Conservation (phyloP, 2,888 invertebrate genomes). For the Protonemura montana region DNA sequence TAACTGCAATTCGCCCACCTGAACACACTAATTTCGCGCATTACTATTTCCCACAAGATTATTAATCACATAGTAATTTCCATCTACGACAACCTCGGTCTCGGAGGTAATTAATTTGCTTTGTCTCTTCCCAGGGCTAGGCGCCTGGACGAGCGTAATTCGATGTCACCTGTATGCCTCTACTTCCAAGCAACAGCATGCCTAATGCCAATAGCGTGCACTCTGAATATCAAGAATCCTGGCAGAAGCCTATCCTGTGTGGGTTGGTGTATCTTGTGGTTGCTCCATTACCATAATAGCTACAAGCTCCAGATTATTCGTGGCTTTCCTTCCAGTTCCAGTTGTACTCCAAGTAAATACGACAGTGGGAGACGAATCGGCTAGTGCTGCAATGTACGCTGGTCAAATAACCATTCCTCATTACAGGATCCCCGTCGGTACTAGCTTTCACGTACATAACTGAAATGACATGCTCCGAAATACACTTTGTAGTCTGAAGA, state of each 20-base stretch:
- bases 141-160: too few species aligned
- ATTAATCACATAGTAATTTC: not conserved
- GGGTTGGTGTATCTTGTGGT: not conserved
- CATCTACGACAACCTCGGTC: not conserved
- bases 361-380: not conserved
- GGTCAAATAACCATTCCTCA: not conserved
- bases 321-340: not conserved
- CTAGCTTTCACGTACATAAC: too few species aligned
- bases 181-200: not conserved
- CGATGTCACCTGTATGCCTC: not conserved
- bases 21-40: not conserved
- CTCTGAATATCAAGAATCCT: not conserved
- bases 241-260: not conserved
- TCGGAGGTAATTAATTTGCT: not conserved
- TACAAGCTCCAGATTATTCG: not conserved
- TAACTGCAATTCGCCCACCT: not conserved
- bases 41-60: not conserved
- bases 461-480: too few species aligned
- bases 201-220: not conserved
- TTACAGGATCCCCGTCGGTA: too few species aligned
- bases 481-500: too few species aligned
- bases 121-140: not conserved
- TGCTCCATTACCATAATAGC: conserved; percentile 12
- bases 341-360: not conserved
- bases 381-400: not conserved